Evolutionary conservation across 64 coral and sea anemone species (phyloP).

Genomic region (Trachythela sp.): DNA sequence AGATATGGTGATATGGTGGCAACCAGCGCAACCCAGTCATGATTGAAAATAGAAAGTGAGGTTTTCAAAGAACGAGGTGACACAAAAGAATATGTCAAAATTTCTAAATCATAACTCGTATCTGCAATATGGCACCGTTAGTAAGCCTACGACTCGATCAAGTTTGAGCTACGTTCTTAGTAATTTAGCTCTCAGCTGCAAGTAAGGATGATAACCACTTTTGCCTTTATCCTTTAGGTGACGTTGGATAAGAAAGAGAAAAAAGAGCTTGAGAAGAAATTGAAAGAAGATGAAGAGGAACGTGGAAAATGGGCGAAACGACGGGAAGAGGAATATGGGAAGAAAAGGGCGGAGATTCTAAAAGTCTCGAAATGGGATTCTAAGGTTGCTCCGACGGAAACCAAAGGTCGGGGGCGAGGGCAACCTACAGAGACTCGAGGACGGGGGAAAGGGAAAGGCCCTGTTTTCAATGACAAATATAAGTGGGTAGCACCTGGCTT

Average conservation of each 20-base stretch:
- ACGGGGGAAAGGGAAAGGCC: background rate
- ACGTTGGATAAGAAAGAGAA: background rate
- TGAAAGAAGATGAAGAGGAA: conserved; percentile 14
- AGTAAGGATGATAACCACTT: no score
- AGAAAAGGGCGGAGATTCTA: background rate
- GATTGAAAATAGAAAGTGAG: no score
- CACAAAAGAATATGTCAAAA: no score
- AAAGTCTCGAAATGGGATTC: background rate
- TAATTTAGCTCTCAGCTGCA: no score
- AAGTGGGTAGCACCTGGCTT: background rate
- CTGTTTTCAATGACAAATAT: background rate
- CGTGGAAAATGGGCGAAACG: background rate
- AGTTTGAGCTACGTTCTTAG: no score
- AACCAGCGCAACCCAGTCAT: no score
- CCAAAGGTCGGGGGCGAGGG: background rate
- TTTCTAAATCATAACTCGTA: no score
- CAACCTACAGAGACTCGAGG: background rate
- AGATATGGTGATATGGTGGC: no score
- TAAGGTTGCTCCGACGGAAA: background rate
- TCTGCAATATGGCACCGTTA: no score
- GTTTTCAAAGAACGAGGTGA: no score
- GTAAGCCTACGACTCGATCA: no score
- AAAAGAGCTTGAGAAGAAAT: background rate
- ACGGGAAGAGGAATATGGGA: background rate
- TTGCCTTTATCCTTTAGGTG: background rate